Conservation (phyloP, 2,113 vertebrate genomes). For the Ploceus nigricollis region DNA sequence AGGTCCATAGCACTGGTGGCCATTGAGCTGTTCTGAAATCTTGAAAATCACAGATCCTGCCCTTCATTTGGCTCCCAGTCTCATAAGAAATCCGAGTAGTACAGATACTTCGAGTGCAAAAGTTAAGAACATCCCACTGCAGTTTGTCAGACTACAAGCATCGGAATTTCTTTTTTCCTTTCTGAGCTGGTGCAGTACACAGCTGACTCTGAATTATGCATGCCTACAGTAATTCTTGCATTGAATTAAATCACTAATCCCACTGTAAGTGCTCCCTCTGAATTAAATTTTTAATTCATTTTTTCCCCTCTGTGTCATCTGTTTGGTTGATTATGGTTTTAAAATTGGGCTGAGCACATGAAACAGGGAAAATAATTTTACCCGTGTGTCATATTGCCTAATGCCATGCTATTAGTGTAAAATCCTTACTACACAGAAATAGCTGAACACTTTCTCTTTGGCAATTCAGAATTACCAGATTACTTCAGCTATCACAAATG, state of each 20-base stretch:
- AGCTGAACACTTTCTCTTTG: neutral
- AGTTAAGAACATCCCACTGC: neutral
- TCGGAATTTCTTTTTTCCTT: neutral
- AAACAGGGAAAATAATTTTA: neutral
- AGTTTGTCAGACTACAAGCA: neutral
- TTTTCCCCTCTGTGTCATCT: neutral
- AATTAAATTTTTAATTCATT: neutral
- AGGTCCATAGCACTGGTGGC: accelerated
- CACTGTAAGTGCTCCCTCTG: neutral
- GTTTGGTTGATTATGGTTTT: neutral
- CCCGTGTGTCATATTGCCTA: neutral
- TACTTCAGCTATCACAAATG: neutral
- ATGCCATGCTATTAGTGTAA: neutral
- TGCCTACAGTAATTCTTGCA: neutral
- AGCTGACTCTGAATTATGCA: neutral
- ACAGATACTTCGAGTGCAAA: accelerated
- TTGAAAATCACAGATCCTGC: neutral
- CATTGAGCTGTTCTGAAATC: neutral
- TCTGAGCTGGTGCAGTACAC: neutral
- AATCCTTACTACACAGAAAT: neutral
- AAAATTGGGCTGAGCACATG: neutral
- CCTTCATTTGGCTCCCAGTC: neutral
- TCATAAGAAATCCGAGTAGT: neutral
- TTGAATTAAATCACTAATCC: neutral
- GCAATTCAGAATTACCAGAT: neutral